Percentiles rank a stretch among this genome's conserved stretches.
Evolutionary conservation across 2,888 invertebrate genomes (phyloP).

Genomic region (Herminia tarsipennalis): DNA sequence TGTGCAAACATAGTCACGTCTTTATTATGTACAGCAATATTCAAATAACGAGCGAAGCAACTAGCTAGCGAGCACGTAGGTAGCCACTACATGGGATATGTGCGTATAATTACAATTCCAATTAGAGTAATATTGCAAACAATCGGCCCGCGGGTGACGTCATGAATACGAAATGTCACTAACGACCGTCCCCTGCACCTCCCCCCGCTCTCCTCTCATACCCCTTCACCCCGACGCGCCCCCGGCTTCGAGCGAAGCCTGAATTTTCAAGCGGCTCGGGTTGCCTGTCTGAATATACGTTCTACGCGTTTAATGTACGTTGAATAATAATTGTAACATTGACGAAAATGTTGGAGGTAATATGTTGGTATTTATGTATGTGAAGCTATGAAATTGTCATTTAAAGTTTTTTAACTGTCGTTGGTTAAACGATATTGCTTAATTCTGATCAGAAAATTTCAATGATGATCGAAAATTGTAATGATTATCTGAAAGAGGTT

Average conservation of each 20-base stretch:
- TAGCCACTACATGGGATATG: constrained; percentile 63
- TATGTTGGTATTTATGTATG: constrained; percentile 10
- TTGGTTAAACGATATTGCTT: background rate
- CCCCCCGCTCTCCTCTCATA: constrained; percentile 18
- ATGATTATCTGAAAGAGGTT: too few species aligned
- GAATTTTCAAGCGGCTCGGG: constrained; percentile 77
- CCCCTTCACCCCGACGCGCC: constrained; percentile 27
- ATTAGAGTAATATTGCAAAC: constrained; percentile 86
- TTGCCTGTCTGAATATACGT: constrained; percentile 55
- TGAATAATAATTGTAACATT: constrained; percentile 51
- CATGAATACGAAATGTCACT: constrained; percentile 85
- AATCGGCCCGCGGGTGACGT: constrained; percentile 82
- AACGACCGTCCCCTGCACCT: constrained; percentile 70
- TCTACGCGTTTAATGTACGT: constrained; percentile 45
- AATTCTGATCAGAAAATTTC: background rate
- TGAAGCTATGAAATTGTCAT: constrained; percentile 25
- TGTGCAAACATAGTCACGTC: background rate
- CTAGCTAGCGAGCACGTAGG: constrained; percentile 57
- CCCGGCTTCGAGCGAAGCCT: constrained; percentile 62
- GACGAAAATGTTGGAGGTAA: constrained; percentile 36
- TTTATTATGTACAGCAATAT: constrained; percentile 4
- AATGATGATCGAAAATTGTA: too few species aligned
- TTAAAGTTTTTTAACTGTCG: constrained; percentile 19
- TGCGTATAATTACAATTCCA: constrained; percentile 83
- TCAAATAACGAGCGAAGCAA: constrained; percentile 35